phyloP scores from a whole-genome alignment of 2,888 invertebrate genomes.

The Drosophila maculinotata region DNA sequence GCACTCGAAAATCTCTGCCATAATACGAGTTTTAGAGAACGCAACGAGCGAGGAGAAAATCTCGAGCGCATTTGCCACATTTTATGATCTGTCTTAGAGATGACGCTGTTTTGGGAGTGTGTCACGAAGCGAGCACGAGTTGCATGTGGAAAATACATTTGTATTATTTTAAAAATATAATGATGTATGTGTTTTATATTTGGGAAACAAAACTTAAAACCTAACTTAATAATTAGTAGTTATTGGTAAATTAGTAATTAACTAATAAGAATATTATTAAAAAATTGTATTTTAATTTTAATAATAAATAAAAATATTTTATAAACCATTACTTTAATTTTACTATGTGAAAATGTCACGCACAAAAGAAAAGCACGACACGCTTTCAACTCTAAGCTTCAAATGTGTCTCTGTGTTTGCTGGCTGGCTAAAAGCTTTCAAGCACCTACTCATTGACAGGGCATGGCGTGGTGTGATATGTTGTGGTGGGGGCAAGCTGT shows the following conservation, averaged over 20 bases:
- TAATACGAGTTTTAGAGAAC: constrained; percentile 36
- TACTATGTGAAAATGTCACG: background rate
- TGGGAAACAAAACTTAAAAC: no score
- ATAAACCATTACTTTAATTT: no score
- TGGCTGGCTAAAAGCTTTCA: constrained; percentile 70
- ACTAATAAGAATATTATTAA: no score
- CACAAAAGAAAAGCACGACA: constrained; percentile 10
- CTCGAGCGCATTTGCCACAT: constrained; percentile 49
- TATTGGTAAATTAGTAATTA: no score
- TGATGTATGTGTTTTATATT: no score
- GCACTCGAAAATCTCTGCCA: constrained; percentile 62
- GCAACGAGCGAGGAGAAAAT: constrained; percentile 14
- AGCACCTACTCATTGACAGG: constrained; percentile 53
- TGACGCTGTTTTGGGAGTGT: no score
- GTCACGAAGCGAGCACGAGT: background rate
- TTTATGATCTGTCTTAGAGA: constrained; percentile 35
- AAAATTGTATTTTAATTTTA: no score
- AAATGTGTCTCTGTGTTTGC: constrained; percentile 11
- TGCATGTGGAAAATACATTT: background rate
- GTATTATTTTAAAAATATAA: no score
- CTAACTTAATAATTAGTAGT: no score
- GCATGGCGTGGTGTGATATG: background rate
- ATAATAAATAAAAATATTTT: no score
- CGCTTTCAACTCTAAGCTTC: constrained; percentile 10
- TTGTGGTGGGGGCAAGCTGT: background rate